Conservation (phyloP, 2,113 vertebrate species). For the Sprattus sprattus region DNA sequence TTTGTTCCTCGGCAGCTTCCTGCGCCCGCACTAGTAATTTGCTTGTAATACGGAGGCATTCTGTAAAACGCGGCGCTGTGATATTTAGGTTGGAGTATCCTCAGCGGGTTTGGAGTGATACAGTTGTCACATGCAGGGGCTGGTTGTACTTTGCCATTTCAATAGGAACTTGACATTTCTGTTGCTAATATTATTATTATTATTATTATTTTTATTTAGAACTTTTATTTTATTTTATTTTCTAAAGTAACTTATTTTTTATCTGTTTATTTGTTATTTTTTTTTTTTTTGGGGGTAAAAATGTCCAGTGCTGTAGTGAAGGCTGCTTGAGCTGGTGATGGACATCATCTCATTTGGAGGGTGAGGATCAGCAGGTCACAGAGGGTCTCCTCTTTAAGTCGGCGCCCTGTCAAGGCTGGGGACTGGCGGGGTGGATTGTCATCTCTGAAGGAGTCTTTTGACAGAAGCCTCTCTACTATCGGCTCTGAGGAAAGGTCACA, state of each 20-base stretch:
- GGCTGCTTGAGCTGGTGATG: constrained; percentile 59
- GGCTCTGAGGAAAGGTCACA: constrained; percentile 75
- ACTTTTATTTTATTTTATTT: background rate
- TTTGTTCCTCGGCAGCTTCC: constrained; percentile 73
- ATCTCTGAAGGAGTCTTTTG: constrained; percentile 78
- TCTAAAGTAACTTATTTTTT: background rate
- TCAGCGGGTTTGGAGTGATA: constrained; percentile 58
- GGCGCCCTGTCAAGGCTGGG: constrained; percentile 67
- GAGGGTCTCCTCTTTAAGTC: constrained; percentile 57
- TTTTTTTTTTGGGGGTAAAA: background rate
- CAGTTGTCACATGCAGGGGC: constrained; percentile 46
- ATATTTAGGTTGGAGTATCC: constrained; percentile 62
- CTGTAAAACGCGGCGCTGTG: constrained; percentile 59
- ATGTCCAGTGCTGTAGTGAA: background rate
- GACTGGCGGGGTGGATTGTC: constrained; percentile 72
- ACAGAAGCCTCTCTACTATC: constrained; percentile 70
- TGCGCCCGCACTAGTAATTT: constrained; percentile 72
- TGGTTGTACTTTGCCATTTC: constrained; percentile 34
- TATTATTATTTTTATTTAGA: background rate
- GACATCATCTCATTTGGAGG: constrained; percentile 70
- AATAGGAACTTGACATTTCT: constrained; percentile 22
- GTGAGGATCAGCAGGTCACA: constrained; percentile 67
- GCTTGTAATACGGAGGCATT: constrained; percentile 75
- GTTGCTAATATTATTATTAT: background rate
- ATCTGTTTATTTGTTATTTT: constrained; percentile 35